Percentiles rank a stretch among this genome's conserved stretches.
Conservation (phyloP, 2,888 invertebrate species). For the Hirtodrosophila trivittata region DNA sequence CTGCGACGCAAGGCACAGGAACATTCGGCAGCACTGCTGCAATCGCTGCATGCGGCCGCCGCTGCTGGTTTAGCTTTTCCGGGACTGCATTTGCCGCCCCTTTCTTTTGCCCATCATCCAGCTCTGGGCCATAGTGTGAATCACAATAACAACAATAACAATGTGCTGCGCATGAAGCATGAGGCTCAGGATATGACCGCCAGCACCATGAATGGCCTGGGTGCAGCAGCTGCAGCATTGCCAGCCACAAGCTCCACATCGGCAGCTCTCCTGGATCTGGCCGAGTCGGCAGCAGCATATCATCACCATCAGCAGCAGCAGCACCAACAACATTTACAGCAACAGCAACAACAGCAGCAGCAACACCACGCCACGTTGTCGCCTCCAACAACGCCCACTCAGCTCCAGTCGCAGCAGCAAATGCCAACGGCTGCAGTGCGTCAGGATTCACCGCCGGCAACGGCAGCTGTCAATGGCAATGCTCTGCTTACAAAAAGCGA, state of each 20-base stretch:
- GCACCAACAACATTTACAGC: too few species aligned
- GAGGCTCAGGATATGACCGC: constrained; percentile 84
- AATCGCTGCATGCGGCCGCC: constrained; percentile 87
- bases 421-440: constrained; percentile 35
- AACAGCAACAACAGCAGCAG: constrained; percentile 57
- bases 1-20: constrained; percentile 96
- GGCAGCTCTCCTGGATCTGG: constrained; percentile 63
- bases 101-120: constrained; percentile 83
- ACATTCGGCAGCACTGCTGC: constrained; percentile 94
- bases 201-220: constrained; percentile 82
- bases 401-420: constrained; percentile 44
- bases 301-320: constrained; percentile 72
- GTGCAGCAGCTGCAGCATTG: constrained; percentile 35
- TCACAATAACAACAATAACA: constrained; percentile 74
- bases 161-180: constrained; percentile 74
- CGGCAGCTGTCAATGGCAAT: constrained; percentile 49
- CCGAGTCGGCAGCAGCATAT: constrained; percentile 68
- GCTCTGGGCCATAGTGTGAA: constrained; percentile 70
- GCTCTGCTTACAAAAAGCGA: constrained; percentile 62
- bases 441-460: constrained; percentile 50
- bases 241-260: constrained; percentile 52
- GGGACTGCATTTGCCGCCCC: constrained; percentile 84
- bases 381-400: constrained; percentile 81
- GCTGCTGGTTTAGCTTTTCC: constrained; percentile 84
- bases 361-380: constrained; percentile 71